Base-by-base conservation (phyloP, 37 sponge, comb jelly and placozoan species). In the Oopsacas minuta region DNA sequence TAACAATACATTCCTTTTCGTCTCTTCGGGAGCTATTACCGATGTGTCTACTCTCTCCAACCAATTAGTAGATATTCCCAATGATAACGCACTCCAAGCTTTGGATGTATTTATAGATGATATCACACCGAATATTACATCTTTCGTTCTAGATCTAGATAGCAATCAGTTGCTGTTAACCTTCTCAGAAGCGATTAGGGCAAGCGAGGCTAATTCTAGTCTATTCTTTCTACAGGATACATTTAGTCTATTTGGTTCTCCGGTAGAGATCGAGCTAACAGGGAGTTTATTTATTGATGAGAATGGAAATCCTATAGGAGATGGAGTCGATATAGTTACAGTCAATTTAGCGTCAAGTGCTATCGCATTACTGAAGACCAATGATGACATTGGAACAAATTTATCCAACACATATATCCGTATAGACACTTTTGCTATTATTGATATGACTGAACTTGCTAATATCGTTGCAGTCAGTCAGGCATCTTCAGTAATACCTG, bases 111-210 rank as follows among this genome's bases (percentile, higher is more conserved):
- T 36, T 0, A 61, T 35, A 32, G 93, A 95, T 37, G 82, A 25
- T 1, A 83, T 85, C 0, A 38, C 85, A 37, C 96, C 96, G 34
- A 83, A 69, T 35, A 32, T 95, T n/a, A 37, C 52, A 0, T 37
- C 32, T 0, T 95, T 87, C 83, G 49, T 81, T 7, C 86, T 95
- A 52, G 93, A 95, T 38, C 87, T 95, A 0, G 85, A 91, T 83
- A 36, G 1, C 17, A 91, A 91, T 0, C 38, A 85, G 0, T 36
- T 95, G 7, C n/a, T 36, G 0, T 81, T 95, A 28, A 95, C 90
- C 0, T 95, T 95, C 75, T 91, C 93, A 34, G 92, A 95, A 39
- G 92, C 96, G 7, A 83, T 95, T 36, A 81, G 88, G 7, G 85
- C 86, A 8, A 46, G 61, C 39, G 53, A 85, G 7, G 46, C 91